Evolutionary conservation across 2,797 vertebrate species (phyloP), one percentile per base, ranked within the genome.

Genomic region (Jordanella pulchra): DNA sequence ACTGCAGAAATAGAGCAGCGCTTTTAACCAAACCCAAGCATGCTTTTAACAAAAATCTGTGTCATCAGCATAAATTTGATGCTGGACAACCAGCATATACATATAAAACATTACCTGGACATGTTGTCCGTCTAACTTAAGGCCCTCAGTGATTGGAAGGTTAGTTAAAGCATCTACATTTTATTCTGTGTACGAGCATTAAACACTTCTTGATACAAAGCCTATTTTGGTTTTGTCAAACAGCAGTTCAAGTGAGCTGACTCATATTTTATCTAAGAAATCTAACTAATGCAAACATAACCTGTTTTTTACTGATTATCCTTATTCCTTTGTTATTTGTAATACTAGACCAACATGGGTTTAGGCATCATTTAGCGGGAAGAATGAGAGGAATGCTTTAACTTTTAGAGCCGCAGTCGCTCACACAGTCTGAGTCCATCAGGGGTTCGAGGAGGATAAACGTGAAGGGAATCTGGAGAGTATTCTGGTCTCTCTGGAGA

Each of bases 401-500:
- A 67, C n/a, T 58, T 51, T 48, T 42, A 27, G 27, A 2, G n/a
- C 21, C 1, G 28, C 47, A 9, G 14, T 10, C 1, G 4, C 25
- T 32, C 75, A 18, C 21, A 21, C 51, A 56, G 28, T 21, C 69
- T 58, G 45, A 15, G 56, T 66, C 54, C n/a, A 27, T 85, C 73
- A 82, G 51, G 7, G 30, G 12, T 53, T 58, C 0, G 75, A 76
- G 7, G 79, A 67, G 3, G 63, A 71, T 2, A 72, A 77, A 1
- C 67, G 21, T 2, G 72, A 74, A 11, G 86, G 80, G 42, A 84
- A 74, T 58, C 79, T 64, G 1, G 84, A 84, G 17, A 89, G 68
- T 54, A 87, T 71, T 68, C 68, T 80, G 67, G 27, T 85, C 78
- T 63, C 86, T 75, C 39, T 84, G 55, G 10, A 89, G 84, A 82